Percentiles rank a stretch among this genome's conserved stretches.
These are phyloP conservation scores for Anas platyrhynchos DNA, from an alignment of 2,113 vertebrate genomes.

Conservation along the genomic window DNA sequence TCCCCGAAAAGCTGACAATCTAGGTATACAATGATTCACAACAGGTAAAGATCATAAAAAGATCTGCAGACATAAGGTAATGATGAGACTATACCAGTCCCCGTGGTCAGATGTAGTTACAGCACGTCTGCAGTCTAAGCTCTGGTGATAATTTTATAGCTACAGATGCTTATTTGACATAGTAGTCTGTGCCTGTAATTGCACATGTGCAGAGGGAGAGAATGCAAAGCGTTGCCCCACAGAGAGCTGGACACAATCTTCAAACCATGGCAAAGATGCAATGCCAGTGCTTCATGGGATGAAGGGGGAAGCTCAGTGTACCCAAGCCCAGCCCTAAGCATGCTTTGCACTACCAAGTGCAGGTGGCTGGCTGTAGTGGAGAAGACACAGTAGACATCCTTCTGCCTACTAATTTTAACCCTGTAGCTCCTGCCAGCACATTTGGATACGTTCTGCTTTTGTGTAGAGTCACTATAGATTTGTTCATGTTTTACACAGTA, in stretches of 20 bases:
- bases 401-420: background rate
- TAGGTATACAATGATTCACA: background rate
- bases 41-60: background rate
- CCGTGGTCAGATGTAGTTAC: background rate
- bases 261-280: rapidly evolving
- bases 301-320: too few species aligned
- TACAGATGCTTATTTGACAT: background rate
- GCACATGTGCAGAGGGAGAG: rapidly evolving
- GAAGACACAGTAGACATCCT: background rate
- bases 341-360: rapidly evolving
- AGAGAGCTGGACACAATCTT: background rate
- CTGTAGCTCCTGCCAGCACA: background rate
- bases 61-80: background rate
- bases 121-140: background rate
- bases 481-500: background rate
- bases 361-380: background rate
- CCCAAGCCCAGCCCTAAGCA: background rate
- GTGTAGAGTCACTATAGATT: background rate
- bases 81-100: background rate
- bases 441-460: background rate
- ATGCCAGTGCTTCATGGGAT: rapidly evolving
- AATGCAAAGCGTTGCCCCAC: background rate
- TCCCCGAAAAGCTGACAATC: background rate
- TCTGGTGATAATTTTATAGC: background rate
- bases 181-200: rapidly evolving